Evolutionary conservation across 2,113 vertebrate genomes (phyloP).

Genomic region (Gracilinanus agilis): DNA sequence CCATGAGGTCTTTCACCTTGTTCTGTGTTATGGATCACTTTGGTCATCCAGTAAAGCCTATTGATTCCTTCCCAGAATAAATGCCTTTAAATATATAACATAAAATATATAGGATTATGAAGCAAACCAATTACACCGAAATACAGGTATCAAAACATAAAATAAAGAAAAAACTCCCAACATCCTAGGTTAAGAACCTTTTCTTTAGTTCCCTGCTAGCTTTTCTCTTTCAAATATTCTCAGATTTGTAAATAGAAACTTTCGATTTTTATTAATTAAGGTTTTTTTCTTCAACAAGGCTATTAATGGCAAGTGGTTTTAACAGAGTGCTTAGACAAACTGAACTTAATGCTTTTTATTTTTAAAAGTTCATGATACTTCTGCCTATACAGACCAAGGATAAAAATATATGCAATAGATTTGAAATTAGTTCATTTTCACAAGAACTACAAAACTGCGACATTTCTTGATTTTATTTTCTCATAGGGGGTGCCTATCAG

Average conservation of each 20-base stretch:
- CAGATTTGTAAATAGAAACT: background rate
- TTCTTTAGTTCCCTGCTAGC: background rate
- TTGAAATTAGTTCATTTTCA: slow-evolving; percentile 15
- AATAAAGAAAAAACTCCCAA: background rate
- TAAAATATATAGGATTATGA: background rate
- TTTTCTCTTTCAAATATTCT: background rate
- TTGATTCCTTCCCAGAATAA: background rate
- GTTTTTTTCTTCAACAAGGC: background rate
- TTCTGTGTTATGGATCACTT: background rate
- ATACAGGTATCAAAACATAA: background rate
- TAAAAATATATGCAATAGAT: background rate
- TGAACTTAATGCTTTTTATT: background rate
- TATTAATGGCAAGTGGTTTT: background rate
- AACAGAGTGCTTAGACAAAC: background rate
- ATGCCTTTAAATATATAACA: background rate
- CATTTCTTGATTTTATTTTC: slow-evolving; percentile 17
- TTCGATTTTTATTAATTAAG: background rate
- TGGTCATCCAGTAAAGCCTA: background rate
- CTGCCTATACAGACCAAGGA: background rate
- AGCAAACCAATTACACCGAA: background rate
- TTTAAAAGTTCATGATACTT: background rate
- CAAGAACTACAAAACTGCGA: slow-evolving; percentile 24
- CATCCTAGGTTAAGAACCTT: background rate
- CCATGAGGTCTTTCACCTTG: background rate
- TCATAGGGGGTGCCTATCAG: background rate